phyloP scores from a whole-genome alignment of 2,113 vertebrate genomes.

The Platysternon megacephalum region DNA sequence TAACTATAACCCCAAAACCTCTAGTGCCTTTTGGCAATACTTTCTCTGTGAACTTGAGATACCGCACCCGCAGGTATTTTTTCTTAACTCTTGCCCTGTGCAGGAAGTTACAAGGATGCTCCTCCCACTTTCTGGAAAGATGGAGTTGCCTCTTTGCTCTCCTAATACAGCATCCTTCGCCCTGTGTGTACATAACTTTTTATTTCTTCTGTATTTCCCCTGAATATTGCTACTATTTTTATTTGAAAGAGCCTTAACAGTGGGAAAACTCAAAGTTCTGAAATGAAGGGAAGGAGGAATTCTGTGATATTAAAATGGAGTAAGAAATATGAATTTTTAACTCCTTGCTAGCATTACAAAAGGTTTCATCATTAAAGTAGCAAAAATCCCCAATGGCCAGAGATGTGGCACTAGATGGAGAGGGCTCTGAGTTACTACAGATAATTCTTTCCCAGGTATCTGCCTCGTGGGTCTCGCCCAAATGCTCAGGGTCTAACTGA shows the following conservation, averaged over 20 bases:
- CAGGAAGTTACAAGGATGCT: too few relatives aligned
- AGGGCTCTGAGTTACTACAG: too few relatives aligned
- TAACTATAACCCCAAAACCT: constrained; percentile 24
- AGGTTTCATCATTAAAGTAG: neutral
- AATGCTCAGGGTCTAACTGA: too few relatives aligned
- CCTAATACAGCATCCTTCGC: neutral
- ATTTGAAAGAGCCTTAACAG: neutral
- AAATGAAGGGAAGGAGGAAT: neutral
- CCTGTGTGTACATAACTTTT: neutral
- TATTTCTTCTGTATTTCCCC: constrained; percentile 4
- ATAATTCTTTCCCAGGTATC: too few relatives aligned
- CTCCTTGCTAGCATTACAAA: neutral
- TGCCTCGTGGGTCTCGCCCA: too few relatives aligned
- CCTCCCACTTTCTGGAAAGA: neutral
- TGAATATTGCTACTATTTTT: neutral
- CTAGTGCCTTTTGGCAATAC: neutral
- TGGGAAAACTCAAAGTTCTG: neutral
- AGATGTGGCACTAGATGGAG: too few relatives aligned
- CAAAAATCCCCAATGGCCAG: too few relatives aligned
- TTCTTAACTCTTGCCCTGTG: too few relatives aligned
- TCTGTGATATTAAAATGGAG: neutral
- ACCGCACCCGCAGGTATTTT: neutral
- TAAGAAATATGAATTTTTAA: neutral
- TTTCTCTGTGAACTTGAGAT: neutral
- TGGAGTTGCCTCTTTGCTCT: neutral